Evolutionary conservation across 2,113 vertebrate genomes (phyloP).

Genomic region (Rattus norvegicus): DNA sequence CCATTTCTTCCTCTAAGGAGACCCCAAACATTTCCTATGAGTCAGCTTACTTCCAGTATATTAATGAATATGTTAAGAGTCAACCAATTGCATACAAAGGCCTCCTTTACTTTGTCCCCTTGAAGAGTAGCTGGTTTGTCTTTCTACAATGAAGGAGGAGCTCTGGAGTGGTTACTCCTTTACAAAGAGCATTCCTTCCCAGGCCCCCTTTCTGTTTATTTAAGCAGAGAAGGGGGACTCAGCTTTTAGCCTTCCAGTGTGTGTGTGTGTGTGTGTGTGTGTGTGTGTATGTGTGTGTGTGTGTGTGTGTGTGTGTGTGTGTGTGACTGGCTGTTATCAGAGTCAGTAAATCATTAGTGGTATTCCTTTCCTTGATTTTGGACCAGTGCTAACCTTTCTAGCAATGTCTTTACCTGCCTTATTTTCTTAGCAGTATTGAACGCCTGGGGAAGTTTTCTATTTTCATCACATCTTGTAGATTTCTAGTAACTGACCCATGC

Average conservation of each 20-base stretch:
- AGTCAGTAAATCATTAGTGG: not conserved
- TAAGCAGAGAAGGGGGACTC: not conserved
- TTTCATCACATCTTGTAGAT: not conserved
- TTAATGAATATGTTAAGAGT: not conserved
- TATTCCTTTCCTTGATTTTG: not conserved
- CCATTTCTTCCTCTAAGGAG: not conserved
- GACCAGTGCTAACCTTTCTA: not conserved
- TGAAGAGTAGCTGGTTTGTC: not conserved
- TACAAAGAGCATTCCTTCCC: slow-evolving; percentile 48
- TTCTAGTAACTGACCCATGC: too few relatives aligned
- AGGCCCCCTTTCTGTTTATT: not conserved
- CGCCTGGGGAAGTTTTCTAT: not conserved
- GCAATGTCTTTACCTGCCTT: not conserved
- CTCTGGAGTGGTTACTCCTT: not conserved
- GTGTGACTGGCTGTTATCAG: not conserved
- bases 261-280: not conserved
- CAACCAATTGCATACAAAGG: not conserved
- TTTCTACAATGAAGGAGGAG: slow-evolving; percentile 41
- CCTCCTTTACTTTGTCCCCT: not conserved
- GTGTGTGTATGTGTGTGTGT: not conserved
- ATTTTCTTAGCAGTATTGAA: not conserved
- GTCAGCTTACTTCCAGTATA: not conserved
- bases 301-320: not conserved
- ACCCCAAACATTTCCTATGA: not conserved
- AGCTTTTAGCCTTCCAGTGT: not conserved